Conservation (phyloP, 2,797 vertebrate species). For the Coranthus polyacanthus region DNA sequence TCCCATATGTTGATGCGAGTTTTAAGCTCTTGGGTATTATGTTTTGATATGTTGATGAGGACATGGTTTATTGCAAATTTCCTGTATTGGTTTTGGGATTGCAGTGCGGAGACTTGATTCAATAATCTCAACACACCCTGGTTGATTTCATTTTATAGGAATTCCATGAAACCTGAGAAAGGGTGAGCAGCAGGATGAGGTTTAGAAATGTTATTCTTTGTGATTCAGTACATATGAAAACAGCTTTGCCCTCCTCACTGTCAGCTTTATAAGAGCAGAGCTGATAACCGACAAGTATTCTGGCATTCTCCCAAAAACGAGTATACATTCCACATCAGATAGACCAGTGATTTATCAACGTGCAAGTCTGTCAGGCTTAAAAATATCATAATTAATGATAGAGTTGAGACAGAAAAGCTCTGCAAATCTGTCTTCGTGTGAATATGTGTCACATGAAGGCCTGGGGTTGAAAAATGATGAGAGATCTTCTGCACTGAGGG, state of each 20-base stretch:
- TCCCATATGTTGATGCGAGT: neutral
- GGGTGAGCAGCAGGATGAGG: conserved; percentile 56
- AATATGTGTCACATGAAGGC: conserved; percentile 36
- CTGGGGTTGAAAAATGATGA: conserved; percentile 43
- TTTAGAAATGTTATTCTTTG: conserved; percentile 64
- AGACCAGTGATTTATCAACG: conserved; percentile 43
- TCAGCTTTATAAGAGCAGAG: conserved; percentile 23
- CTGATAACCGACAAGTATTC: conserved; percentile 26
- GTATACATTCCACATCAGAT: conserved; percentile 42
- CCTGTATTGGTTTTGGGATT: conserved; percentile 49
- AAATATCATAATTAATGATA: conserved; percentile 30
- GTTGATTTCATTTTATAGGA: conserved; percentile 74
- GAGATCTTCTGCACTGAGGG: conserved; percentile 26
- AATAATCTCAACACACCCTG: conserved; percentile 63
- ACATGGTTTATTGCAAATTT: conserved; percentile 27
- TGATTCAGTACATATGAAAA: conserved; percentile 50
- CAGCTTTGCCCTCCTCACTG: conserved; percentile 31
- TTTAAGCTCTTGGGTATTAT: conserved; percentile 1
- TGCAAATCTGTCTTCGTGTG: conserved; percentile 35
- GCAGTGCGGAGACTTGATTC: conserved; percentile 40
- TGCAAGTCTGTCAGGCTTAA: conserved; percentile 19
- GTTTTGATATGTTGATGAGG: conserved; percentile 11
- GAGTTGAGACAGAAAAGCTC: conserved; percentile 38
- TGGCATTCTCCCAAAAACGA: conserved; percentile 30
- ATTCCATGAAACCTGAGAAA: conserved; percentile 74